Percentiles rank a stretch among this genome's conserved stretches.
Conservation (phyloP, 1,140 invertebrate genomes). For the Elysia chlorotica region DNA sequence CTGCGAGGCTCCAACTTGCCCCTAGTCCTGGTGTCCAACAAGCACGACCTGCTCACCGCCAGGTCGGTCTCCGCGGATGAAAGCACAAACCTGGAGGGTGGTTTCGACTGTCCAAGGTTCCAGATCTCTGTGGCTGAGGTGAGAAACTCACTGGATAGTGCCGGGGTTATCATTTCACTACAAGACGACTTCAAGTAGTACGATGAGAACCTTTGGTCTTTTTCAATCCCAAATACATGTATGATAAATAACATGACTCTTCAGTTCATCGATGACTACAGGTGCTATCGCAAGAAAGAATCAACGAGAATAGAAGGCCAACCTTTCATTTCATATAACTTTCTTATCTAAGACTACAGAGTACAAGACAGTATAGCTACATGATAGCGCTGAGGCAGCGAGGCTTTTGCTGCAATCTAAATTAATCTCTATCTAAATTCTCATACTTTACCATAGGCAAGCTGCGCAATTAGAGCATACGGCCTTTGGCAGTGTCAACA, state of each 20-base stretch:
- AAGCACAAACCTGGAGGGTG: slow-evolving; percentile 33
- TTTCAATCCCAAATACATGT: background rate
- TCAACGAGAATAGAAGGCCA: background rate
- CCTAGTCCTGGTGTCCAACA: slow-evolving; percentile 45
- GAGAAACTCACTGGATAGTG: background rate
- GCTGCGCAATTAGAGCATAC: no score
- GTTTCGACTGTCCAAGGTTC: slow-evolving; percentile 48
- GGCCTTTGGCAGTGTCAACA: no score
- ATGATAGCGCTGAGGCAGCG: no score
- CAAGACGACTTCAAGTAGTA: background rate
- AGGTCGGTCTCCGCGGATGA: slow-evolving; percentile 38
- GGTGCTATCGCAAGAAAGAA: background rate
- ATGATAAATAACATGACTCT: background rate
- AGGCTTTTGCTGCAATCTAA: no score
- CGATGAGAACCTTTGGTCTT: background rate
- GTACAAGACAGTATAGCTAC: no score
- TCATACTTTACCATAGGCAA: no score
- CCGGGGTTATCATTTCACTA: background rate
- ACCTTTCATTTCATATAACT: no score
- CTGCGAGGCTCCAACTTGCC: slow-evolving; percentile 32
- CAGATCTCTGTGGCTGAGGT: slow-evolving; percentile 51
- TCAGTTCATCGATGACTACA: background rate
- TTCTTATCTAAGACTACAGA: no score
- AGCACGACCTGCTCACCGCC: slow-evolving; percentile 45
- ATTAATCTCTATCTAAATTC: no score